phyloP scores from a whole-genome alignment of 2,797 vertebrate genomes.

The Oceanodroma leucorhoa region DNA sequence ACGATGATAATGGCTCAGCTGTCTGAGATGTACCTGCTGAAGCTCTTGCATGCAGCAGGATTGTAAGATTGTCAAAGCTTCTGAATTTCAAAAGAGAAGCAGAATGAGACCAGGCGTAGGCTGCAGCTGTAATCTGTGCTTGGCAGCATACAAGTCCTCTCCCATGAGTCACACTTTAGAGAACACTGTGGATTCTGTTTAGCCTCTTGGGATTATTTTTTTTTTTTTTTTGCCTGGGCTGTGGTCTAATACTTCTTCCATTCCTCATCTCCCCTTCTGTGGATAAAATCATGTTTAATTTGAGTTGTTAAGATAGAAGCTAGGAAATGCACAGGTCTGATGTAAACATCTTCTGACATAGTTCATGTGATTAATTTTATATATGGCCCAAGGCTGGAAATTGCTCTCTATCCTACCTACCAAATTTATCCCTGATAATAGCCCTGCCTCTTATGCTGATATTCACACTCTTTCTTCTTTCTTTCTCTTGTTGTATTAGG shows the following conservation, averaged over 20 bases:
- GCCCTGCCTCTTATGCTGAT: background rate
- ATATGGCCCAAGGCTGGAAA: background rate
- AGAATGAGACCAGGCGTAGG: slow-evolving; percentile 51
- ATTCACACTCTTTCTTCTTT: background rate
- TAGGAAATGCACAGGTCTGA: background rate
- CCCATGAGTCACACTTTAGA: slow-evolving; percentile 44
- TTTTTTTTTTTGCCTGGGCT: background rate
- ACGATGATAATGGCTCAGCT: background rate
- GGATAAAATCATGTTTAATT: background rate
- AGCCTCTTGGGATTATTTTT: background rate
- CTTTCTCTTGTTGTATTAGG: background rate
- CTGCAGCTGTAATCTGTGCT: slow-evolving; percentile 55
- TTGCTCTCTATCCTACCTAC: background rate
- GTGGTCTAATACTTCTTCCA: background rate
- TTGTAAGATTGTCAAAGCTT: background rate
- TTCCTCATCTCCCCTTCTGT: background rate
- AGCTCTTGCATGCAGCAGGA: background rate
- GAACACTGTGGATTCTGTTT: slow-evolving; percentile 34
- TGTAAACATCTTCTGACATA: background rate
- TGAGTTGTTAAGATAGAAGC: background rate
- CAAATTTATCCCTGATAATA: background rate
- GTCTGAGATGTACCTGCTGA: slow-evolving; percentile 10
- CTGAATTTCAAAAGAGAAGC: slow-evolving; percentile 41
- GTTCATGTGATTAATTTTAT: background rate
- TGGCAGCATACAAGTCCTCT: slow-evolving; percentile 35